Evolutionary conservation across 2,113 vertebrate species (phyloP), one percentile per base, ranked within the genome.

Genomic region (Cinclus cinclus): DNA sequence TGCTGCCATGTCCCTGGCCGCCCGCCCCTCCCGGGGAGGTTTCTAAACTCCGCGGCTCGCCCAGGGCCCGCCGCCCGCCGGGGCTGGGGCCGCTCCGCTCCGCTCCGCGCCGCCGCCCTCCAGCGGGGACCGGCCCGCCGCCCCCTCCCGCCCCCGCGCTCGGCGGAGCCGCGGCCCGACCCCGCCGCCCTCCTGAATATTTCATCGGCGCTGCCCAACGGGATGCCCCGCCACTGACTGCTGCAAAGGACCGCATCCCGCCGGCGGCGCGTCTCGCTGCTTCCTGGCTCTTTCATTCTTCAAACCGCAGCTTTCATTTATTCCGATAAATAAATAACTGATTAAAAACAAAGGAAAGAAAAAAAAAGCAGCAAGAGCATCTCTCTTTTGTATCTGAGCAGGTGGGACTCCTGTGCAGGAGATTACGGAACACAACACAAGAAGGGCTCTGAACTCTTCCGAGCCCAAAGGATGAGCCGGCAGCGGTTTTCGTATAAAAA

Each of bases 201-300:
- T 96, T 97, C 73, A 95, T 94, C 33, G 92, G 80, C 77, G 79
- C 92, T 59, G 89, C 95, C 89, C 94, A 83, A 88, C 91, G 90
- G 94, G 97, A 80, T 62, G 70, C 94, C 89, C 89, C 69, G 83
- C 84, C 90, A 33, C 96, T 74, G 80, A 86, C 94, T 73, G 92
- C 92, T 83, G 89, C 91, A 74, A 56, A 89, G 83, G 50, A 64
- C 71, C 42, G 83, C 89, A 63, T 60, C 71, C 76, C 67, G 58
- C 55, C 39, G 56, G 65, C 74, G 39, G 44, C 59, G 23, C 44
- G 11, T 25, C 70, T 52, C 41, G 60, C 88, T 69, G 55, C 80
- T 89, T 83, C 83, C 95, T 86, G 35, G 70, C 83, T 62, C 39
- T 39, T 82, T 79, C 60, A 74, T 77, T 77, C 90, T 87, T 83